These are phyloP conservation scores for Gorsachius magnificus DNA, from an alignment of 2,797 vertebrate genomes.

Conservation along the genomic window DNA sequence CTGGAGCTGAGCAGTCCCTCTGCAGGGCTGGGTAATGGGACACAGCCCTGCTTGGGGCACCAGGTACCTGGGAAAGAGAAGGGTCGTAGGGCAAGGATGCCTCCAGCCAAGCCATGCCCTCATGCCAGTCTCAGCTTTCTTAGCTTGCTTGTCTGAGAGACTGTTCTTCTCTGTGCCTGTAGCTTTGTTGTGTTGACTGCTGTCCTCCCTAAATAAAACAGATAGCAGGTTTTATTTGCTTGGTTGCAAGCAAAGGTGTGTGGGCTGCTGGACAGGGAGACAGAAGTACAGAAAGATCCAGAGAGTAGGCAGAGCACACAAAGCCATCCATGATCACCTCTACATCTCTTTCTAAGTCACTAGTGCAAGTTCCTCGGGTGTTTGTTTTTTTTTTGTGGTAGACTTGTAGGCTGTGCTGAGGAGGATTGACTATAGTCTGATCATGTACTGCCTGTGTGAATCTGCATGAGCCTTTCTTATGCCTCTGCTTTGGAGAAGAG, in stretches of 20 bases:
- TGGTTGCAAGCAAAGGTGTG: neutral
- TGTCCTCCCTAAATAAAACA: neutral
- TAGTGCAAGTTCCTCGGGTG: neutral
- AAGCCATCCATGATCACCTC: neutral
- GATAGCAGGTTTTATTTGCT: neutral
- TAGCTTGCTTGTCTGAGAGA: neutral
- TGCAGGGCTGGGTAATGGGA: neutral
- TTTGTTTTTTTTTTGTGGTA: neutral
- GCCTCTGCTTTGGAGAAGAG: neutral
- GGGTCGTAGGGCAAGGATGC: neutral
- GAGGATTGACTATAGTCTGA: neutral
- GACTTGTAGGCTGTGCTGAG: neutral
- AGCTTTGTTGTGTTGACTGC: neutral
- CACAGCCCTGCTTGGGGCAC: neutral
- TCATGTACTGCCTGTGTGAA: neutral
- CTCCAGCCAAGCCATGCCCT: neutral
- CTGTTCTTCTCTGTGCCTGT: neutral
- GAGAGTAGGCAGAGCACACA: neutral
- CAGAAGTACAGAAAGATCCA: neutral
- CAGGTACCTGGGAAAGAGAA: neutral
- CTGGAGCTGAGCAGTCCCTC: neutral
- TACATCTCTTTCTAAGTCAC: neutral
- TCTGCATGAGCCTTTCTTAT: neutral
- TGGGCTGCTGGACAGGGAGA: neutral
- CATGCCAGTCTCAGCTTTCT: neutral